Evolutionary conservation across 1,140 invertebrate genomes (phyloP).

Genomic region (Drosophila watanabei): DNA sequence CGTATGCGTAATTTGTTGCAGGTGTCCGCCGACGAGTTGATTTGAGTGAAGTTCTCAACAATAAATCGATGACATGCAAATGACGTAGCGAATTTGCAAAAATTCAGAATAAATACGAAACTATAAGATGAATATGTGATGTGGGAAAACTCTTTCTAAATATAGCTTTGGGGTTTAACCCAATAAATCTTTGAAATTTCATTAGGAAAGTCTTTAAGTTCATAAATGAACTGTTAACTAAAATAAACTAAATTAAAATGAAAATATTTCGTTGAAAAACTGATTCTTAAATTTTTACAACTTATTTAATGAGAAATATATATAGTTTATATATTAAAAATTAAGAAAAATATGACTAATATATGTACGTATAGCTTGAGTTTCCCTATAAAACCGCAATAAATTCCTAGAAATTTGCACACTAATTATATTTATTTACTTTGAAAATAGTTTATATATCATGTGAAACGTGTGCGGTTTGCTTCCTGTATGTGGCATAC

Average conservation of each 20-base stretch:
- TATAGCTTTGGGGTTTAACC: background rate
- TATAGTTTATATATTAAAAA: background rate
- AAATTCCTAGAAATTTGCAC: background rate
- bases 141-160: background rate
- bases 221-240: background rate
- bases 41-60: constrained; percentile 20
- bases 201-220: background rate
- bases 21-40: constrained; percentile 28
- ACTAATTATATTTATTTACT: background rate
- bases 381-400: background rate
- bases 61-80: constrained; percentile 21
- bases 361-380: background rate
- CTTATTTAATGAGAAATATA: background rate
- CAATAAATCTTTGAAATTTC: too few relatives aligned
- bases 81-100: constrained; percentile 17
- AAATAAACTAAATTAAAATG: background rate
- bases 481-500: constrained; percentile 28
- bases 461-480: constrained; percentile 16
- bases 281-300: background rate
- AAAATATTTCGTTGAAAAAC: background rate
- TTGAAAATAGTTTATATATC: background rate
- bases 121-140: background rate
- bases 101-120: background rate
- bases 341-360: background rate
- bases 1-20: constrained; percentile 62